Base-by-base conservation (phyloP, 2,888 invertebrate genomes). In the Globia sparganii region DNA sequence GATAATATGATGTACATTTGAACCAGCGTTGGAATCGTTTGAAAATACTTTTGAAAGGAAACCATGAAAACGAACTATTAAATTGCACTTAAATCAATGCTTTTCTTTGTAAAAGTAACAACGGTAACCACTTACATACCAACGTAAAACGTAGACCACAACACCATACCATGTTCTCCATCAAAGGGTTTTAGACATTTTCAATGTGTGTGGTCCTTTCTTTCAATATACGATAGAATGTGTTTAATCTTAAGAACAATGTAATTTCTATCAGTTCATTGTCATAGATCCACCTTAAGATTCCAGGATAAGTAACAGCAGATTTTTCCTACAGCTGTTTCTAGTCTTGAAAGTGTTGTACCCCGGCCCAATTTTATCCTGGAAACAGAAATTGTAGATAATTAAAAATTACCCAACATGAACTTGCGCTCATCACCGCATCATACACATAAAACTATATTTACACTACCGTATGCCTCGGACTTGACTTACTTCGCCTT, bases 381-480 rank as follows among this genome's bases (percentile, higher is more conserved):
- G 66, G 5, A 61, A 78, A 31, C 31, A 78, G 28, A 31, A 18
- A 64, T 53, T 15, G 0, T 66, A n/a, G n/a, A n/a, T n/a, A 61
- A 77, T 81, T 40, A 83, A 75, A 18, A 78, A 64, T 74, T 61
- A 65, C 64, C 70, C 59, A 73, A 68, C 70, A 72, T 75, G 77
- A 83, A 81, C 78, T 83, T 85, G 76, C 65, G 69, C 70, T 81
- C 75, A 78, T 82, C 72, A 76, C 43, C 80, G 53, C 72, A 85
- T 76, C 75, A 78, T 75, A 64, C 37, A 74, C 86, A 87, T 93
- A 91, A 93, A 93, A 83, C 87, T 92, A 92, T 92, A 93, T 93
- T 92, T 92, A 92, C 88, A 80, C 86, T 79, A 81, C 80, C 81
- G 84, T 74, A 78, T 88, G 88, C 86, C 84, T 87, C 89, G 89